A percentile compares a stretch with the other conserved stretches of the same genome.
phyloP scores from a whole-genome alignment of 2,888 invertebrate species.

The Xestia rhomboidea region DNA sequence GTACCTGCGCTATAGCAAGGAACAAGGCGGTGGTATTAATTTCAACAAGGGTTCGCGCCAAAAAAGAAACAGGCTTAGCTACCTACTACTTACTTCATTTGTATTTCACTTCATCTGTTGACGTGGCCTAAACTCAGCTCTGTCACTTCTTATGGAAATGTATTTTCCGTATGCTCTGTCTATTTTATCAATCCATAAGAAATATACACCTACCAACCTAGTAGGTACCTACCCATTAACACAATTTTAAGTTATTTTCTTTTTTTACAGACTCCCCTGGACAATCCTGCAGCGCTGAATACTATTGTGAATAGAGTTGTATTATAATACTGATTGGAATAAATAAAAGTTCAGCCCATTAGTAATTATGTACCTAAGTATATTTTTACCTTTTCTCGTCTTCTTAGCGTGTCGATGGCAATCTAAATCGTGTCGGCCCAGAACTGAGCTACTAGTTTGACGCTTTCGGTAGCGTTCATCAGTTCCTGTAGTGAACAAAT shows the following conservation, averaged over 20 bases:
- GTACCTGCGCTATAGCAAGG: too few relatives aligned
- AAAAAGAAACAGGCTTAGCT: not conserved
- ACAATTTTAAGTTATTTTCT: not conserved
- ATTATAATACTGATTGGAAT: conserved; percentile 4
- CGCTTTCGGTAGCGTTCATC: too few relatives aligned
- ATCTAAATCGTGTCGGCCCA: too few relatives aligned
- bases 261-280: conserved; percentile 91
- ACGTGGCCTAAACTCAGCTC: not conserved
- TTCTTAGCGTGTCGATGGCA: too few relatives aligned
- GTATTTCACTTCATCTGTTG: not conserved
- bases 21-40: not conserved
- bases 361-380: not conserved
- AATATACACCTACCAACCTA: not conserved
- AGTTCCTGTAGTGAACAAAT: too few relatives aligned
- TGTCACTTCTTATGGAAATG: not conserved
- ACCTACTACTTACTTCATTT: not conserved
- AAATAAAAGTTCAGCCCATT: conserved; percentile 8
- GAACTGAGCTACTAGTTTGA: too few relatives aligned
- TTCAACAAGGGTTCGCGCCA: not conserved
- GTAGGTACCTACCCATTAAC: not conserved
- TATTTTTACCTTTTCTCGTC: too few relatives aligned
- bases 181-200: not conserved
- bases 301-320: conserved; percentile 89
- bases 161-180: not conserved
- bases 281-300: conserved; percentile 92